Evolutionary conservation across 2,797 vertebrate genomes (phyloP).

Genomic region (Pogoniulus pusillus): DNA sequence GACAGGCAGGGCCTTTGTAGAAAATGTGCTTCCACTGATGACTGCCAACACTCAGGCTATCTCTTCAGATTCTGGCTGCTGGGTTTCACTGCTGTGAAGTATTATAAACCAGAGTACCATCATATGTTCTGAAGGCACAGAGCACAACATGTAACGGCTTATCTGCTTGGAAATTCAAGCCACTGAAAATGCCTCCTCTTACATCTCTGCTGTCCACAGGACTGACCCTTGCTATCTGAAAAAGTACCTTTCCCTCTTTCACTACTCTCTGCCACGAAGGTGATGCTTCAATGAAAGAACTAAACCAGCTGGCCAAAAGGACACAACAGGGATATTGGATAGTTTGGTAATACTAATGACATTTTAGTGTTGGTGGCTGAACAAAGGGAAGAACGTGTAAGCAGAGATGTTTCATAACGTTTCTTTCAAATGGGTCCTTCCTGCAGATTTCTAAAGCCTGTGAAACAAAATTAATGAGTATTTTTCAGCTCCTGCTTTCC

Average conservation of each 20-base stretch:
- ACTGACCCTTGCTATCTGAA: neutral
- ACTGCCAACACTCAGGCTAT: neutral
- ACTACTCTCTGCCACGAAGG: neutral
- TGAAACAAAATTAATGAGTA: constrained; percentile 13
- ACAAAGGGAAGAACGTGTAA: neutral
- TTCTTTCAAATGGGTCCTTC: neutral
- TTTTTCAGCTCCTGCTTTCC: constrained; percentile 31
- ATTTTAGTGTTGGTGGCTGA: neutral
- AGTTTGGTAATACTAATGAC: neutral
- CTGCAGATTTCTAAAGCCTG: constrained; percentile 10
- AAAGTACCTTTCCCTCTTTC: neutral
- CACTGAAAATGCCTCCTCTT: neutral
- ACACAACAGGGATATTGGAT: neutral
- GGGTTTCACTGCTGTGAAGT: neutral
- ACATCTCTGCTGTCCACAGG: neutral
- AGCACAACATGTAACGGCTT: neutral
- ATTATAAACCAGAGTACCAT: neutral
- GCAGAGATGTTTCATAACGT: neutral
- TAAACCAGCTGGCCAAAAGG: neutral
- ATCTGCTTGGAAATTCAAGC: neutral
- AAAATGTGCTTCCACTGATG: neutral
- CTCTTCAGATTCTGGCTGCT: neutral
- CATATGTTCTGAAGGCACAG: fast-evolving
- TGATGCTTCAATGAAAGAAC: fast-evolving
- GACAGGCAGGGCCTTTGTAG: neutral